Conservation (phyloP, 2,113 vertebrate species). For the Gopherus flavomarginatus region DNA sequence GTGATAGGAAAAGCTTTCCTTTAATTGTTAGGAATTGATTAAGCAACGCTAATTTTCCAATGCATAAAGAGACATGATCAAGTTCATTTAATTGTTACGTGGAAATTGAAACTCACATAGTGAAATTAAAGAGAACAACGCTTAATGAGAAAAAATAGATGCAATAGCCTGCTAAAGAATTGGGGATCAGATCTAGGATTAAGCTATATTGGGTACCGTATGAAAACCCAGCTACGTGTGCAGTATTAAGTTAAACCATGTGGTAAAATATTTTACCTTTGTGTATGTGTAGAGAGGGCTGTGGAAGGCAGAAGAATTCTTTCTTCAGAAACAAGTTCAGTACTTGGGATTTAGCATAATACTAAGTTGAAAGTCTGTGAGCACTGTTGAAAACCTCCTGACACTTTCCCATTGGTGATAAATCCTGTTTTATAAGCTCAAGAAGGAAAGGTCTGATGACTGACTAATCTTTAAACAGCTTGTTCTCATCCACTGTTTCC, state of each 20-base stretch:
- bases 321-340: background rate
- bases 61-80: background rate
- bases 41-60: background rate
- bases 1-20: background rate
- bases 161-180: background rate
- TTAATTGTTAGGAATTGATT: background rate
- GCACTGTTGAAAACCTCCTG: background rate
- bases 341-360: background rate
- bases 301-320: background rate
- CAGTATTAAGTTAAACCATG: background rate
- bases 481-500: background rate
- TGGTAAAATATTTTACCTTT: background rate
- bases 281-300: background rate
- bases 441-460: background rate
- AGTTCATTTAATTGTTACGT: background rate
- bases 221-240: fast-evolving
- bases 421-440: slow-evolving; percentile 13
- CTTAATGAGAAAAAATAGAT: background rate
- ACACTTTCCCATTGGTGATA: background rate
- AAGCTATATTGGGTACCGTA: background rate
- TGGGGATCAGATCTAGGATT: background rate
- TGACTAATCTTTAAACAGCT: slow-evolving; percentile 3
- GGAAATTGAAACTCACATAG: background rate
- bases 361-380: background rate
- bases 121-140: background rate